These are phyloP conservation scores for Callorhinus ursinus DNA, from an alignment of 2,113 vertebrate genomes.

Conservation along the genomic window DNA sequence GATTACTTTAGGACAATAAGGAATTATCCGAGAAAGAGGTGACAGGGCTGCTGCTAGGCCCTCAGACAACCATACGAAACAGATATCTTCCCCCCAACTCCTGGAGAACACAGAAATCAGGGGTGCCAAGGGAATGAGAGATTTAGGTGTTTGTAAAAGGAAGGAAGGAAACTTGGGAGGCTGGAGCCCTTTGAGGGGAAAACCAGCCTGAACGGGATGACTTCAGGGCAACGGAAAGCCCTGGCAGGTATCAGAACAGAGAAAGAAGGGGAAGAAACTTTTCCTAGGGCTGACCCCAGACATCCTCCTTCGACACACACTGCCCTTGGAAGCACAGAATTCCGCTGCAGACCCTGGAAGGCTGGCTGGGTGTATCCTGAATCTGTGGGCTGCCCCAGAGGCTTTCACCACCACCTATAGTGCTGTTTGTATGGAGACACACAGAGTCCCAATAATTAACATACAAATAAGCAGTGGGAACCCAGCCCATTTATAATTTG, in stretches of 20 bases:
- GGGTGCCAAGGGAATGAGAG: not conserved
- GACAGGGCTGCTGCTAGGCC: not conserved
- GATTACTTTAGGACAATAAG: not conserved
- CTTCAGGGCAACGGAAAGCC: not conserved
- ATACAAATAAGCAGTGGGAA: not conserved
- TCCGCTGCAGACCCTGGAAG: not conserved
- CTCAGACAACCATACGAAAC: not conserved
- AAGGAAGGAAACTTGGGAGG: not conserved
- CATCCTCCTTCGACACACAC: not conserved
- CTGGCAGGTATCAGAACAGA: not conserved
- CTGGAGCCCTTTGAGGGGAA: not conserved
- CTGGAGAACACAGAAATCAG: not conserved
- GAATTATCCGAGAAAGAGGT: not conserved
- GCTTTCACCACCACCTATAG: not conserved
- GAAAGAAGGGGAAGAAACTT: not conserved
- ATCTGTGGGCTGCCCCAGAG: not conserved
- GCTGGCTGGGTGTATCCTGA: not conserved
- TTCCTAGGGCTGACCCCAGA: not conserved
- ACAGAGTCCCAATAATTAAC: not conserved
- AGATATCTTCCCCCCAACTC: not conserved
- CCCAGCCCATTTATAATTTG: slow-evolving; percentile 38
- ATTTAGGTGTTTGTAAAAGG: not conserved
- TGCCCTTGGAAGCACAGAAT: not conserved
- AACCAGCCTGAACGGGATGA: not conserved
- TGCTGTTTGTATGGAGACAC: not conserved